Evolutionary conservation across 2,888 invertebrate species (phyloP), one percentile per base, ranked within the genome.

Genomic region (Apodemia zela): DNA sequence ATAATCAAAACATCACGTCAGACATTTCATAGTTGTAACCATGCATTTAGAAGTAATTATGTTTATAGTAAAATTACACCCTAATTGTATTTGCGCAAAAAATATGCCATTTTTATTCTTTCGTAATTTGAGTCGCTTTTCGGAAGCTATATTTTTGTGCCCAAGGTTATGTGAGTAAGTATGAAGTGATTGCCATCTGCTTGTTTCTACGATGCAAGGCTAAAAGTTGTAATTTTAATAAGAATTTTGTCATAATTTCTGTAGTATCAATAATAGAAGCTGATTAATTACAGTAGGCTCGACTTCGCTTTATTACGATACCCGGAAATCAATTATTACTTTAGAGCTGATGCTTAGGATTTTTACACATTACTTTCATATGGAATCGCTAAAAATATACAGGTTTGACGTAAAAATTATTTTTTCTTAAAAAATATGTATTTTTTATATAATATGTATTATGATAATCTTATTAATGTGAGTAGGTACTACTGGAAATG

Each of bases 1-100:
- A 62, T 64, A 66, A 69, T 69, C 65, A 66, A 61, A 65, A 61
- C 59, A 63, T 57, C 54, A 57, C 15, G 29, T 57, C 54, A 57
- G 54, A 25, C 29, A 29, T 57, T 57, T 57, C 54, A 29, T 15
- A 25, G 7, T 15, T 15, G 29, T 57, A 57, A 29, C 54, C 25
- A 4, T 15, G 54, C 25, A 57, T 54, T 54, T 54, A 54, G 54
- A 54, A 29, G 54, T 54, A 25, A 54, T 54, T 54, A 54, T 54
- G 7, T 54, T 54, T 54, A 54, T 54, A 15, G 54, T 54, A 15
- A 7, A 25, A 54, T 54, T 54, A 25, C 6, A 13, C 54, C 54
- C 3, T 54, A 54, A 54, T 54, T 51, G 25, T 13, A 21, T 21
- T 51, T 51, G 51, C 21, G 51, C 25, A 51, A 51, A 51, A 51